Conservation (phyloP, 2,113 vertebrate genomes). For the Thermophis baileyi region DNA sequence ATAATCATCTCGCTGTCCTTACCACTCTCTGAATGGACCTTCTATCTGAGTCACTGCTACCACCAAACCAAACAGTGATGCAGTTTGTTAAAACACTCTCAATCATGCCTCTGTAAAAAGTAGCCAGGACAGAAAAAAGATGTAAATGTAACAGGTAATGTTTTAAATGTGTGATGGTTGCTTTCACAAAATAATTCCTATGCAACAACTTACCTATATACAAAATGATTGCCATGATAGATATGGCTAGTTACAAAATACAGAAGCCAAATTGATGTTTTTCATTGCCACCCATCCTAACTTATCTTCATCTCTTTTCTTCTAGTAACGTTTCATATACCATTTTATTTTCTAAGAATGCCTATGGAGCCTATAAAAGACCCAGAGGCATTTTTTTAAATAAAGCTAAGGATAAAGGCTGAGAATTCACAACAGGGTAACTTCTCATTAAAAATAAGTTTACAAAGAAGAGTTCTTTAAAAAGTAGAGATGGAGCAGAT, state of each 20-base stretch:
- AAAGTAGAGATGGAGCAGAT: not conserved
- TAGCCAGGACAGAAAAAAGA: no score
- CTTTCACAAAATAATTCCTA: not conserved
- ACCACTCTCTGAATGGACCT: no score
- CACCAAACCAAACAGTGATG: no score
- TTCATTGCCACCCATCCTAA: not conserved
- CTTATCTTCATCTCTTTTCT: not conserved
- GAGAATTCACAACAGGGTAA: not conserved
- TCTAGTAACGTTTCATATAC: not conserved
- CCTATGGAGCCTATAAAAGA: not conserved
- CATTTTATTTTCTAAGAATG: not conserved
- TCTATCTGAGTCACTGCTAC: no score
- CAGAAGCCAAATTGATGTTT: not conserved
- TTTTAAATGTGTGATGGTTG: not conserved
- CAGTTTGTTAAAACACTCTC: no score
- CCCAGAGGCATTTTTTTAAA: not conserved
- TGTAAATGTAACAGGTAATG: not conserved
- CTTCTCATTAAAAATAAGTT: not conserved
- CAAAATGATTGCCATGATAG: not conserved
- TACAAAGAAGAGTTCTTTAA: not conserved
- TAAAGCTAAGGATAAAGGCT: not conserved
- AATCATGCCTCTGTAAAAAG: no score
- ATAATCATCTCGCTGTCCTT: no score
- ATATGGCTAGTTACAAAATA: not conserved
- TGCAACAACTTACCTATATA: not conserved